Conservation (phyloP, 2,797 vertebrate species). For the Basileuterus tristriatus region DNA sequence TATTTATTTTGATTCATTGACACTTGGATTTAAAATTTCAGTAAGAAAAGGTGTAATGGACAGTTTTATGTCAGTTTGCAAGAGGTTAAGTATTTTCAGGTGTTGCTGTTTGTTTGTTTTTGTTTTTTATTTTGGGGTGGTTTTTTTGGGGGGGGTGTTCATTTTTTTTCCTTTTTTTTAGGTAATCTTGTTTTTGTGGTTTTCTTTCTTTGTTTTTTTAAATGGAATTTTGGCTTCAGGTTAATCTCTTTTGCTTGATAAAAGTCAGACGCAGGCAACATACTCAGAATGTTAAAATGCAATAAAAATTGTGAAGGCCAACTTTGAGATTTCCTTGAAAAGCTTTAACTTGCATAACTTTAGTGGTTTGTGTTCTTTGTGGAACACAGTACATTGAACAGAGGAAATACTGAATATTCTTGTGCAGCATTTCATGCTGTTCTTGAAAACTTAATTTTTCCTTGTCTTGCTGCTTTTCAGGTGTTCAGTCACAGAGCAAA, state of each 20-base stretch:
- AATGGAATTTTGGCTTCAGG: background rate
- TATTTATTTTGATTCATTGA: background rate
- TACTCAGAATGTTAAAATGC: background rate
- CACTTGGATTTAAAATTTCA: background rate
- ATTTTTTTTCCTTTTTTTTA: background rate
- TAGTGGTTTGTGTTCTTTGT: background rate
- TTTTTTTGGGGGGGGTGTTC: no score
- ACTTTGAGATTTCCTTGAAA: background rate
- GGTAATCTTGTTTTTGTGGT: background rate
- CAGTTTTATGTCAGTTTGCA: background rate
- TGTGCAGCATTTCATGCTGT: background rate
- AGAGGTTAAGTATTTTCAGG: background rate
- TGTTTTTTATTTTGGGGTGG: no score
- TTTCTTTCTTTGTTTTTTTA: background rate
- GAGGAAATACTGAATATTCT: background rate
- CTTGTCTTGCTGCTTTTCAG: background rate
- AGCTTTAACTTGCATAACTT: background rate
- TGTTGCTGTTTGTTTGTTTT: background rate
- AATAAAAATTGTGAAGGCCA: background rate
- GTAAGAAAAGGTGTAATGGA: fast-evolving
- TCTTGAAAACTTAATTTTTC: background rate
- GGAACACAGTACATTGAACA: background rate
- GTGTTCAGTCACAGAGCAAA: background rate
- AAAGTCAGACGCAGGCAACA: background rate
- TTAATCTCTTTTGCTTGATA: background rate